phyloP scores from a whole-genome alignment of 2,888 invertebrate genomes.

The Epistrophe grossulariae region DNA sequence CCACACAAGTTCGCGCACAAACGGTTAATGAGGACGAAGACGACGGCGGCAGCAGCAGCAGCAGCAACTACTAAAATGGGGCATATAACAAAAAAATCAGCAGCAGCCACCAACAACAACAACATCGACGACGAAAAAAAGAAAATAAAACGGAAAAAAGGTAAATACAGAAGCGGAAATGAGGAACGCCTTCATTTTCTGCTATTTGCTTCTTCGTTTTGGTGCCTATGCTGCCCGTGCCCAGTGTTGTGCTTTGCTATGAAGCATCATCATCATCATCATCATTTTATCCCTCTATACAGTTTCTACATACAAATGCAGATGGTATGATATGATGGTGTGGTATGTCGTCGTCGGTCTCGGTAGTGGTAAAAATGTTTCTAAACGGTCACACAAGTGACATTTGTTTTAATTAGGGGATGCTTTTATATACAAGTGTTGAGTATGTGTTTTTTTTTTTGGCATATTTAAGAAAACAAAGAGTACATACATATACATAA shows the following conservation, averaged over 20 bases:
- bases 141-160: conserved; percentile 38
- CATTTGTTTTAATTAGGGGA: conserved; percentile 75
- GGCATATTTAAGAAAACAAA: not conserved
- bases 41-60: conserved; percentile 6
- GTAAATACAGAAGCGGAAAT: conserved; percentile 75
- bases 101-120: conserved; percentile 4
- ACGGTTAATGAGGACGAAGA: conserved; percentile 65
- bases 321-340: conserved; percentile 21
- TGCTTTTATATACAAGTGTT: conserved; percentile 51
- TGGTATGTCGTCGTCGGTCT: conserved; percentile 21
- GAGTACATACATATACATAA: conserved; percentile 1
- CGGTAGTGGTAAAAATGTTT: conserved; percentile 50
- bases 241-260: conserved; percentile 14
- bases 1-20: conserved; percentile 71
- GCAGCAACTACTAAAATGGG: conserved; percentile 22
- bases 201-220: conserved; percentile 50
- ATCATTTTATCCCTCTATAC: conserved; percentile 60
- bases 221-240: conserved; percentile 11
- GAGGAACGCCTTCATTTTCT: conserved; percentile 74
- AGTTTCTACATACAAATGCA: conserved; percentile 14
- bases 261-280: conserved; percentile 50
- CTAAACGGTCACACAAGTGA: conserved; percentile 61
- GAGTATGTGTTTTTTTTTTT: conserved; percentile 5
- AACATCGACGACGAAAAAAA: not conserved
- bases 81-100: conserved; percentile 33